Percentiles rank a stretch among this genome's conserved stretches.
These are phyloP conservation scores for Rapana venosa DNA, from an alignment of 2,888 invertebrate genomes.

Conservation along the genomic window DNA sequence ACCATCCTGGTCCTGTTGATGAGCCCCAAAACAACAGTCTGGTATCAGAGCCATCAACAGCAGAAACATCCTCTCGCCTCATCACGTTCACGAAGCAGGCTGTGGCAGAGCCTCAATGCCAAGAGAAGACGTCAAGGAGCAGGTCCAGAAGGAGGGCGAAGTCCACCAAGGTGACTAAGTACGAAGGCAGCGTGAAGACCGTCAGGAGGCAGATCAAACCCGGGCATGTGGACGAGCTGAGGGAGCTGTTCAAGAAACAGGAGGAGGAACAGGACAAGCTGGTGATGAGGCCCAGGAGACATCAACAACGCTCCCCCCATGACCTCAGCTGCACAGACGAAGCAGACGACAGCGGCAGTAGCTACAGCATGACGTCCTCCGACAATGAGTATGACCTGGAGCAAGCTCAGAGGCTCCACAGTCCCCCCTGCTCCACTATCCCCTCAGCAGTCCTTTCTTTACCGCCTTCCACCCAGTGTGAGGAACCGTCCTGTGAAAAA, in stretches of 20 bases:
- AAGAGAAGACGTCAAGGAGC: conserved; percentile 4
- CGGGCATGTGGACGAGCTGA: conserved; percentile 59
- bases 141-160: conserved; percentile 11
- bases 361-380: conserved; percentile 37
- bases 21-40: background rate
- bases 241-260: conserved; percentile 51
- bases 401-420: conserved; percentile 24
- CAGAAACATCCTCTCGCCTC: background rate
- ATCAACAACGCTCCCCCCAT: background rate
- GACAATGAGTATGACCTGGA: conserved; percentile 42
- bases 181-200: conserved; percentile 54
- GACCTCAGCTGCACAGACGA: background rate
- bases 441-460: background rate
- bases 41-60: background rate
- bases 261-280: conserved; percentile 34
- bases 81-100: background rate
- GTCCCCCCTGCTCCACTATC: background rate
- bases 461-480: background rate
- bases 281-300: background rate
- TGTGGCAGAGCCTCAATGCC: background rate
- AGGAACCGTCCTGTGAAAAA: background rate
- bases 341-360: conserved; percentile 29
- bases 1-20: background rate
- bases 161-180: conserved; percentile 50
- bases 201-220: conserved; percentile 60